Evolutionary conservation across 2,797 vertebrate genomes (phyloP).

Genomic region (Thalassophryne amazonica): DNA sequence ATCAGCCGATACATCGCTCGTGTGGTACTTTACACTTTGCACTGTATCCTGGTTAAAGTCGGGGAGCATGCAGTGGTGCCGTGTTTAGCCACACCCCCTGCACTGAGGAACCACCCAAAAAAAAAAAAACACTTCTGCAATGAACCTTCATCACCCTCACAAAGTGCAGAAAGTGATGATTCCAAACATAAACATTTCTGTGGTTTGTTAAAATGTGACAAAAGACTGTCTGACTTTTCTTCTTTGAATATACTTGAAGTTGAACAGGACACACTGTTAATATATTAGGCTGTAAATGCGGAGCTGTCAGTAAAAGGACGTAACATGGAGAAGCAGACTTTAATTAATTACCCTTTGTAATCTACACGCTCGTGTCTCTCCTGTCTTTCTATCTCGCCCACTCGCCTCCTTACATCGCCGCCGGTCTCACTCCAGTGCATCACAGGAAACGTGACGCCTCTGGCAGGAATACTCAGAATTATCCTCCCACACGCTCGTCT

Average conservation of each 20-base stretch:
- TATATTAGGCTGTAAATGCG: constrained; percentile 3
- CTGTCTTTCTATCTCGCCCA: constrained; percentile 55
- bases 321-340: constrained; percentile 33
- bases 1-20: too few relatives aligned
- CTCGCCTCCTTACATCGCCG: constrained; percentile 41
- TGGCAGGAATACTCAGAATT: constrained; percentile 79
- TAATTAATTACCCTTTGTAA: constrained; percentile 54
- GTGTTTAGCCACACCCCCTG: too few relatives aligned
- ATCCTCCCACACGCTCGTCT: constrained; percentile 66
- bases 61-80: too few relatives aligned
- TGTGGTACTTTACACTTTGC: too few relatives aligned
- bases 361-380: constrained; percentile 39
- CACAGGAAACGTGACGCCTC: constrained; percentile 67
- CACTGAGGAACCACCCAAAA: too few relatives aligned
- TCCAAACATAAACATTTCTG: too few relatives aligned
- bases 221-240: too few relatives aligned
- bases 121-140: too few relatives aligned
- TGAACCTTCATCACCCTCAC: too few relatives aligned
- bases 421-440: constrained; percentile 66
- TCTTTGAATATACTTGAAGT: not conserved
- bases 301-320: constrained; percentile 17
- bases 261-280: not conserved
- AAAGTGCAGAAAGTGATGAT: too few relatives aligned
- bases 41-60: too few relatives aligned
- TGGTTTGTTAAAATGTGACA: too few relatives aligned